Evolutionary conservation across 2,113 vertebrate species (phyloP).

Genomic region (Salvelinus fontinalis): DNA sequence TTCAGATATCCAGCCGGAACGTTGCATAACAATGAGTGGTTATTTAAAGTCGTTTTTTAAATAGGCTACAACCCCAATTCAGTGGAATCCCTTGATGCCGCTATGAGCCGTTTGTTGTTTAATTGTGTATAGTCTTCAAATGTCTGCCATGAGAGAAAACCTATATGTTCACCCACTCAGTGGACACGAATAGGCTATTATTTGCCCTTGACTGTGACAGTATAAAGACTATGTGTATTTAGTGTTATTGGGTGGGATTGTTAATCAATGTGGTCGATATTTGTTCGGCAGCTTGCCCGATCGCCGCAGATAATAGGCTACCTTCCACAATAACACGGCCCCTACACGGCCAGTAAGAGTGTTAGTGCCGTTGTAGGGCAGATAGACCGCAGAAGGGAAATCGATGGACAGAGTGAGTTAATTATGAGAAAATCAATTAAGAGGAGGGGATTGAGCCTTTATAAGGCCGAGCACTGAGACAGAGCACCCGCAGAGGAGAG

Average conservation of each 20-base stretch:
- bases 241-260: constrained; percentile 42
- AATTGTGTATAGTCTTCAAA: constrained; percentile 17
- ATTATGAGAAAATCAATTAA: constrained; percentile 85
- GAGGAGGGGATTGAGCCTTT: constrained; percentile 74
- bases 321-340: constrained; percentile 55
- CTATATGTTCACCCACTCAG: constrained; percentile 20
- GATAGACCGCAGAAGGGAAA: constrained; percentile 73
- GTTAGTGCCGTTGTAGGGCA: constrained; percentile 40
- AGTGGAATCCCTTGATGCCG: background rate
- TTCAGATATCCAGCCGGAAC: background rate
- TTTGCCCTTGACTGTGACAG: constrained; percentile 39
- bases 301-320: constrained; percentile 55
- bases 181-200: constrained; percentile 32
- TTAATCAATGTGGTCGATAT: constrained; percentile 71
- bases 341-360: constrained; percentile 5
- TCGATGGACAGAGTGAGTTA: constrained; percentile 82
- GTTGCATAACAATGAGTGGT: background rate
- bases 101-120: constrained; percentile 16
- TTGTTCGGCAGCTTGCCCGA: constrained; percentile 58
- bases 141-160: background rate
- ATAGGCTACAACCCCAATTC: background rate
- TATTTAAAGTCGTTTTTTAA: background rate
- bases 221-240: constrained; percentile 27
- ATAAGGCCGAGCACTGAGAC: constrained; percentile 58
- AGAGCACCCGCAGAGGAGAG: constrained; percentile 38